Evolutionary conservation across 2,888 invertebrate species (phyloP).

Genomic region (Noctua comes): DNA sequence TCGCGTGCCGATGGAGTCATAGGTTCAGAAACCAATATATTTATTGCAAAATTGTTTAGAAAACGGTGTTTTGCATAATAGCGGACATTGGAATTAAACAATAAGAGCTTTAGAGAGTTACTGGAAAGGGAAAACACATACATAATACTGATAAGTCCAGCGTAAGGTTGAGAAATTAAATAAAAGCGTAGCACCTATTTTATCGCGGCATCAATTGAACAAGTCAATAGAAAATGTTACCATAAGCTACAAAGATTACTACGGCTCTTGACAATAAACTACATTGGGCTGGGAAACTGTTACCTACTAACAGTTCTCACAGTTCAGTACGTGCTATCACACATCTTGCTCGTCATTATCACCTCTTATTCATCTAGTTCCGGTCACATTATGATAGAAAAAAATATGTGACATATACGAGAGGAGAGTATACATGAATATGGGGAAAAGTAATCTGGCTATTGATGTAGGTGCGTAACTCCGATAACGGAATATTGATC

Average conservation of each 20-base stretch:
- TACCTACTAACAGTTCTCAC: slow-evolving; percentile 8
- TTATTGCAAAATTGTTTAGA: slow-evolving; percentile 85
- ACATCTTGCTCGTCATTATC: slow-evolving; percentile 31
- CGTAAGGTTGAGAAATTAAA: slow-evolving; percentile 5
- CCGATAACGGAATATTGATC: slow-evolving; percentile 38
- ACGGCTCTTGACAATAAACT: slow-evolving; percentile 12
- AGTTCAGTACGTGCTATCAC: slow-evolving; percentile 30
- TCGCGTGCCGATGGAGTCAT: slow-evolving; percentile 88
- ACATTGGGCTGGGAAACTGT: slow-evolving; percentile 14
- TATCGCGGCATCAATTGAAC: neutral
- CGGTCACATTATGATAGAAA: slow-evolving; percentile 27
- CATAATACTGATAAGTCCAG: slow-evolving; percentile 11
- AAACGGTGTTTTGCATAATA: slow-evolving; percentile 83
- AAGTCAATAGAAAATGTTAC: neutral
- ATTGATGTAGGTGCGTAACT: slow-evolving; percentile 32
- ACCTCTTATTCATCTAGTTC: slow-evolving; percentile 23
- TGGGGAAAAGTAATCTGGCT: slow-evolving; percentile 37
- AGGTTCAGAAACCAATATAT: slow-evolving; percentile 83
- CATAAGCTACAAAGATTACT: neutral
- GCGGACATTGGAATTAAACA: slow-evolving; percentile 69
- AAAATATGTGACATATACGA: slow-evolving; percentile 20
- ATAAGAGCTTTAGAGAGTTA: slow-evolving; percentile 46
- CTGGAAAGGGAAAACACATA: slow-evolving; percentile 19
- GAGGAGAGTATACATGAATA: slow-evolving; percentile 11
- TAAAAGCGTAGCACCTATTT: neutral